Base-by-base conservation (phyloP, 2,888 invertebrate species). In the Tholera decimalis region DNA sequence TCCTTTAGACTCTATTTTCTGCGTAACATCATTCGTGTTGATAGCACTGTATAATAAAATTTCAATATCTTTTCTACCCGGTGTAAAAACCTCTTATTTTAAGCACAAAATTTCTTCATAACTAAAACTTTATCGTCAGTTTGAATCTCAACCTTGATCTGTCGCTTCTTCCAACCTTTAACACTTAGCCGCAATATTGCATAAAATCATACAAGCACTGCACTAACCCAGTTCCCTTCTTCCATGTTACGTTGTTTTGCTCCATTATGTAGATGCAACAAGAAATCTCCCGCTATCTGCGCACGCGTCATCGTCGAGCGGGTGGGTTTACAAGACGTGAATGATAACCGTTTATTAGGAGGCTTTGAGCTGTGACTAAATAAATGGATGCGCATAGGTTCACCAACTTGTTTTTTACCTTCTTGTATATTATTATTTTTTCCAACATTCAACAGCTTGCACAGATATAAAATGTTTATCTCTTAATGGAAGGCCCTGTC, bases 341-440 rank as follows among this genome's bases (percentile, higher is more conserved):
- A 28, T 33, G 75, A 75, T 77, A 70, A 62, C 73, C 63, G 66
- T 55, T 44, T 50, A 70, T 73, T 70, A 61, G 26, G 46, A n/a
- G 8, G 54, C 63, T 49, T 24, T 67, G 47, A 62, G 57, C 72
- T 67, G 67, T 64, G 44, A 76, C 77, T 58, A 76, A 76, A 58
- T 58, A 54, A 18, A 55, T 50, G 53, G 35, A 60, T 65, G 37
- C 54, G 39, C 35, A 43, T 46, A 33, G 53, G 54, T 63, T 53
- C 22, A n/a, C n/a, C n/a, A n/a, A n/a, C n/a, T n/a, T n/a, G n/a
- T n/a, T n/a, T n/a, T n/a, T n/a, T n/a, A n/a, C n/a, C n/a, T n/a
- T n/a, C n/a, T n/a, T n/a, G n/a, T n/a, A n/a, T n/a, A n/a, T n/a
- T n/a, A n/a, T n/a, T n/a, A n/a, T n/a, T n/a, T n/a, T n/a, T n/a